Conservation (phyloP, 2,888 invertebrate species). For the Cryptocephalus primarius region DNA sequence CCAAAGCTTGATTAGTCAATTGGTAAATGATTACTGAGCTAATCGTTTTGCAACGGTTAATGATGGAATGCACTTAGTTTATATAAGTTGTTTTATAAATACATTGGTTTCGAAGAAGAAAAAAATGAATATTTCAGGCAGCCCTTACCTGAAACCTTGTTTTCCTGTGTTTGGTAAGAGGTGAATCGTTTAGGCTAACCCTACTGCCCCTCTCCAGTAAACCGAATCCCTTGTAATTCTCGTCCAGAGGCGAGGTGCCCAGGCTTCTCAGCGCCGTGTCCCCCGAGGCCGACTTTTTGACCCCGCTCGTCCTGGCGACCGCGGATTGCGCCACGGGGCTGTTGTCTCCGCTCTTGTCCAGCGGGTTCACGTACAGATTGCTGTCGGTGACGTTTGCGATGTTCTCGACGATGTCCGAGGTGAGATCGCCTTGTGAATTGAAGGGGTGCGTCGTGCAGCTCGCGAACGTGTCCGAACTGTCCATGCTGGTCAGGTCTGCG, state of each 20-base stretch:
- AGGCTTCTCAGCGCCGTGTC: conserved; percentile 61
- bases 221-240: conserved; percentile 40
- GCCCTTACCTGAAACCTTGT: conserved; percentile 67
- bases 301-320: conserved; percentile 28
- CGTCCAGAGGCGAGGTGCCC: conserved; percentile 48
- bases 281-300: conserved; percentile 72
- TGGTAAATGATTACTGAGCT: too few species aligned
- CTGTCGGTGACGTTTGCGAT: conserved; percentile 45
- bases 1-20: too few species aligned
- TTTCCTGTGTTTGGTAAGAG: conserved; percentile 72
- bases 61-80: too few species aligned
- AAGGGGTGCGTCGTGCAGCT: conserved; percentile 94
- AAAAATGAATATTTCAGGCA: too few species aligned
- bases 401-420: conserved; percentile 36
- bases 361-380: conserved; percentile 80
- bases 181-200: conserved; percentile 53
- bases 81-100: too few species aligned
- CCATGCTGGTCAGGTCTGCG: conserved; percentile 45
- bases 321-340: conserved; percentile 37
- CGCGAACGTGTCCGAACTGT: conserved; percentile 89
- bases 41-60: too few species aligned
- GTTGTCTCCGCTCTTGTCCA: conserved; percentile 51
- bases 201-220: conserved; percentile 39
- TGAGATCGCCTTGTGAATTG: conserved; percentile 59
- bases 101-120: too few species aligned